Evolutionary conservation across 2,888 invertebrate genomes (phyloP), one percentile per base, ranked within the genome.

Genomic region (Caenorhabditis drosophilae): DNA sequence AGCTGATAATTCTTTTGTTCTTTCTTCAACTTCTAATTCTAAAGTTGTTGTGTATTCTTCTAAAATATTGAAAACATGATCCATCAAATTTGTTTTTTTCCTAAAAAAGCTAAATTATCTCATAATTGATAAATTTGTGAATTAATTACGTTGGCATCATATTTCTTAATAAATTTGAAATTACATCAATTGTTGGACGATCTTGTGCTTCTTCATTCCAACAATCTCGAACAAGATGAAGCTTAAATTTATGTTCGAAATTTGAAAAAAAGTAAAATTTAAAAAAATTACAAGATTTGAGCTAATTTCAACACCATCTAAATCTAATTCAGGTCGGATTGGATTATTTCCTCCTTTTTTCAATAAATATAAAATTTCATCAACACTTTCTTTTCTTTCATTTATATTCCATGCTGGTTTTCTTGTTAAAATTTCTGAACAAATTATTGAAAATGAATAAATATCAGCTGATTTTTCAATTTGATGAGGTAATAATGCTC

Each of bases 11-110:
- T 80, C 77, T 31, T 76, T 73, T 2, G 80, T 80, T 26, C 80
- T 51, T 22, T 78, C 76, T 40, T 76, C 75, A 0, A 79, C 78
- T 53, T 66, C 77, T 45, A 76, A 63, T 49, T 80, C 80, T 18
- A 80, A 45, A 12, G 75, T 74, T 1, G 62, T 73, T 0, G 81
- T 79, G 48, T 81, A 81, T 16, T 77, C 69, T 56, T 81, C 80
- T 41, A 80, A 46, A 67, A 79, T 78, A n/a, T 72, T 68, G 63
- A 80, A 80, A 16, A 81, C 80, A 47, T 80, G 77, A 55, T 81
- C 80, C 75, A 80, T 79, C 31, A 80, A 57, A 47, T 78, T 80
- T 7, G 61, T 58, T 11, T 70, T 67, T 31, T 62, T 66, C 11
- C 54, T 44, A 15, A 20, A 47, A 42, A 22, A 4, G 11, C 4